Evolutionary conservation across 2,888 invertebrate species (phyloP).

Genomic region (Xestia c-nigrum): DNA sequence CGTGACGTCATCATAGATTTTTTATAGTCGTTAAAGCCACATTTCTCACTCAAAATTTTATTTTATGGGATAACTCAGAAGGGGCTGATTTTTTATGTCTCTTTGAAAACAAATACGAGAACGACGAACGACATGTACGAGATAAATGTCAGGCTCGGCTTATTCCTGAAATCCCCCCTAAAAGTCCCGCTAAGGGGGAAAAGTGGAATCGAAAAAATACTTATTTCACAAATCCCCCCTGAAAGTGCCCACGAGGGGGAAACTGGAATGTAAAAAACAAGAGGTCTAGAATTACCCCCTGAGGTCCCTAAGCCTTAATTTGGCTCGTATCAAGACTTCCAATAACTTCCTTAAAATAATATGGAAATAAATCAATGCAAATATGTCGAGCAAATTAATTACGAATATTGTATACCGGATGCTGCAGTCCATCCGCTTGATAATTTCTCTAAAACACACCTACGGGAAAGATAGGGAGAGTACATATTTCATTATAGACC

Average conservation of each 20-base stretch:
- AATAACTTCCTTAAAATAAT: not conserved
- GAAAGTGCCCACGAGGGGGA: too few species aligned
- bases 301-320: too few species aligned
- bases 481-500: not conserved
- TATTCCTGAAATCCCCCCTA: too few species aligned
- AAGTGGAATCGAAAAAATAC: too few species aligned
- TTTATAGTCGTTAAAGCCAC: slow-evolving; percentile 6
- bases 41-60: slow-evolving; percentile 7
- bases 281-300: too few species aligned
- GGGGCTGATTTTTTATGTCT: not conserved
- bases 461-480: slow-evolving; percentile 3
- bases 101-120: too few species aligned
- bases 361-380: not conserved
- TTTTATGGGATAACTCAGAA: not conserved
- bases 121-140: too few species aligned
- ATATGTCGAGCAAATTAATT: slow-evolving; percentile 2
- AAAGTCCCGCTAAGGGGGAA: too few species aligned
- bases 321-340: not conserved
- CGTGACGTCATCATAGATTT: slow-evolving; percentile 44
- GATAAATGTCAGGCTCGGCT: too few species aligned
- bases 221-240: too few species aligned
- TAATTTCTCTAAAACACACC: slow-evolving; percentile 24
- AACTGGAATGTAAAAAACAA: too few species aligned
- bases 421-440: not conserved
- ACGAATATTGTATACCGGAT: slow-evolving; percentile 12